A percentile compares a stretch with the other conserved stretches of the same genome.
Evolutionary conservation across 2,113 vertebrate species (phyloP).

Genomic region (Motacilla tschutschensis): DNA sequence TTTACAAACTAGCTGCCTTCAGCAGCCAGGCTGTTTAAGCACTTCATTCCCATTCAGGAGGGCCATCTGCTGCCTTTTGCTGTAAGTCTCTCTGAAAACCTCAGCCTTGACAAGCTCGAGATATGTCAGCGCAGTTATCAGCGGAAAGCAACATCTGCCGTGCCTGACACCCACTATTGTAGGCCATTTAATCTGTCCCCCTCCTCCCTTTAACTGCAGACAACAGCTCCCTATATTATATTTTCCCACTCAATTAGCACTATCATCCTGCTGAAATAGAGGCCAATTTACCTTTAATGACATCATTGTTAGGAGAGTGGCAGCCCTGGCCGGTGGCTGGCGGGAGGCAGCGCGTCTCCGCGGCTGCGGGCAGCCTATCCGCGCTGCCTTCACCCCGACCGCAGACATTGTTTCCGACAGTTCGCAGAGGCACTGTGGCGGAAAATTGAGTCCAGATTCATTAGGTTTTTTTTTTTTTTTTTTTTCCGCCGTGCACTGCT

Average conservation of each 20-base stretch:
- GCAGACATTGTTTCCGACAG: conserved; percentile 97
- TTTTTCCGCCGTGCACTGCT: conserved; percentile 78
- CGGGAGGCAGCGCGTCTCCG: conserved; percentile 82
- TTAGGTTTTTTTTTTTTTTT: conserved; percentile 82
- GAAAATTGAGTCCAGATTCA: conserved; percentile 99
- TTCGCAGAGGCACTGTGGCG: conserved; percentile 97
- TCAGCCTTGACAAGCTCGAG: conserved; percentile 91
- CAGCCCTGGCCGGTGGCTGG: conserved; percentile 85
- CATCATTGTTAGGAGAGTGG: conserved; percentile 98
- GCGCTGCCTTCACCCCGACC: conserved; percentile 85
- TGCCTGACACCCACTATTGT: conserved; percentile 94
- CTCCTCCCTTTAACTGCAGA: conserved; percentile 91
- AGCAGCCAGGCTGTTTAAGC: conserved; percentile 83
- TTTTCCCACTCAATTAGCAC: conserved; percentile 99
- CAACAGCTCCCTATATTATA: conserved; percentile 98
- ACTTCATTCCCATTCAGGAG: conserved; percentile 82
- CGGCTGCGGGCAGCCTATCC: conserved; percentile 82
- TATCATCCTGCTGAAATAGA: conserved; percentile 98
- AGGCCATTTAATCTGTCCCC: conserved; percentile 95
- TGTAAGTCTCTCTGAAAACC: conserved; percentile 86
- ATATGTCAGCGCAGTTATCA: conserved; percentile 93
- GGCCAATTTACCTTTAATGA: conserved; percentile 99
- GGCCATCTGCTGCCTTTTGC: conserved; percentile 91
- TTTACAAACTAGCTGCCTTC: conserved; percentile 85
- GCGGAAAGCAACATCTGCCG: conserved; percentile 98